A percentile compares a stretch with the other conserved stretches of the same genome.
Conservation (phyloP, 2,888 invertebrate genomes). For the Thelaira solivaga region DNA sequence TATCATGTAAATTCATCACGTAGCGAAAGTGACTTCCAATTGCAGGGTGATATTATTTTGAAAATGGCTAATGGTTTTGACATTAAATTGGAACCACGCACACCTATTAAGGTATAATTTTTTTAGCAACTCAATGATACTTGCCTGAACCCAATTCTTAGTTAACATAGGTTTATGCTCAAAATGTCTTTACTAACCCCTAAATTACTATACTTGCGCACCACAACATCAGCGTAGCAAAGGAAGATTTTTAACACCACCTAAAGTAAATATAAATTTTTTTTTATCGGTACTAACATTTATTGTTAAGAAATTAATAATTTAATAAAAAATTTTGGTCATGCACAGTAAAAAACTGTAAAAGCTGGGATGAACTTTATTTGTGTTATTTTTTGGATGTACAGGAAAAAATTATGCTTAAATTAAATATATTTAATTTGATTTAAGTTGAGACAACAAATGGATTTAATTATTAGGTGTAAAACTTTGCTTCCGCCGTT, state of each 20-base stretch:
- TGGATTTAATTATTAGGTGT: too few relatives aligned
- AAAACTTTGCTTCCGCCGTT: too few relatives aligned
- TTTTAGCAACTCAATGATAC: too few relatives aligned
- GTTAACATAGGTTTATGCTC: background rate
- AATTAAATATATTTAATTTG: too few relatives aligned
- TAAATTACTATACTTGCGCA: slow-evolving; percentile 4
- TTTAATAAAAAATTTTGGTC: slow-evolving; percentile 36
- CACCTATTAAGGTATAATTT: slow-evolving; percentile 39
- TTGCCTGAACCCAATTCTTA: background rate
- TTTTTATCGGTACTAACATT: slow-evolving; percentile 26
- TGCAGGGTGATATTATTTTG: slow-evolving; percentile 85
- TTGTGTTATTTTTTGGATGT: background rate
- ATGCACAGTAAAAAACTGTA: slow-evolving; percentile 60
- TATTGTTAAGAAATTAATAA: slow-evolving; percentile 1
- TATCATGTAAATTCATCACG: slow-evolving; percentile 82
- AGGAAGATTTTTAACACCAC: slow-evolving; percentile 48
- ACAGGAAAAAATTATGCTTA: background rate
- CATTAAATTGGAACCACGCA: slow-evolving; percentile 82
- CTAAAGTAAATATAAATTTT: background rate
- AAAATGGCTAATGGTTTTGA: slow-evolving; percentile 86
- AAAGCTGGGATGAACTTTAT: background rate
- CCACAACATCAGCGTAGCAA: slow-evolving; percentile 6
- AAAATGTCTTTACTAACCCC: slow-evolving; percentile 27
- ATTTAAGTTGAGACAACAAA: too few relatives aligned
- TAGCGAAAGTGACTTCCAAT: slow-evolving; percentile 82